phyloP scores from a whole-genome alignment of 2,113 vertebrate species.

The Indicator maculatus region DNA sequence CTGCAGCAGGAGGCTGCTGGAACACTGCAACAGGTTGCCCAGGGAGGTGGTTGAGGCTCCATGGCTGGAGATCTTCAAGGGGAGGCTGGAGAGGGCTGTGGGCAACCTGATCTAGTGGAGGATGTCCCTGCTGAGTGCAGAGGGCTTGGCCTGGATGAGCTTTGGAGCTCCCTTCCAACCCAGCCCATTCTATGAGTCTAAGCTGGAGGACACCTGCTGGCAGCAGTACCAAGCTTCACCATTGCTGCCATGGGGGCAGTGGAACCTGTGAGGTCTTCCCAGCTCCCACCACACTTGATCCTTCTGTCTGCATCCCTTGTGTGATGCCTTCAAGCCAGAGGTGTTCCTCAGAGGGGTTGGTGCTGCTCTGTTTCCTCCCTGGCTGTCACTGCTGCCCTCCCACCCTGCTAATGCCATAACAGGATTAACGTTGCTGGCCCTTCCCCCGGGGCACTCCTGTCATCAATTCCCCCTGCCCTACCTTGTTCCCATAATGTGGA shows the following conservation, averaged over 20 bases:
- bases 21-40: too few relatives aligned
- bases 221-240: not conserved
- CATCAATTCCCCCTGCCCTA: not conserved
- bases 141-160: too few relatives aligned
- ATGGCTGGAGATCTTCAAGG: too few relatives aligned
- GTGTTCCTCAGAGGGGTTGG: fast-evolving
- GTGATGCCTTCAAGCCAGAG: fast-evolving
- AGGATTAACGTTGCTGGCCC: constrained; percentile 28
- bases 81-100: too few relatives aligned
- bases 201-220: not conserved
- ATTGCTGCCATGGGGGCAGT: not conserved
- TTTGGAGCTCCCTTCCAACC: too few relatives aligned
- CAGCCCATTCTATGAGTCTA: too few relatives aligned
- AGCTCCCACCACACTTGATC: not conserved
- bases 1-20: too few relatives aligned
- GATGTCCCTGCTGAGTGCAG: too few relatives aligned
- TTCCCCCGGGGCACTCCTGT: not conserved
- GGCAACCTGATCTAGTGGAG: too few relatives aligned
- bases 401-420: not conserved
- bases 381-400: not conserved
- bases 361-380: not conserved
- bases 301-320: not conserved
- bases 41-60: too few relatives aligned
- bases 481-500: not conserved
- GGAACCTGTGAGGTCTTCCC: not conserved